A percentile compares a stretch with the other conserved stretches of the same genome.
Conservation (phyloP, 2,888 invertebrate species). For the Catonia carolina region DNA sequence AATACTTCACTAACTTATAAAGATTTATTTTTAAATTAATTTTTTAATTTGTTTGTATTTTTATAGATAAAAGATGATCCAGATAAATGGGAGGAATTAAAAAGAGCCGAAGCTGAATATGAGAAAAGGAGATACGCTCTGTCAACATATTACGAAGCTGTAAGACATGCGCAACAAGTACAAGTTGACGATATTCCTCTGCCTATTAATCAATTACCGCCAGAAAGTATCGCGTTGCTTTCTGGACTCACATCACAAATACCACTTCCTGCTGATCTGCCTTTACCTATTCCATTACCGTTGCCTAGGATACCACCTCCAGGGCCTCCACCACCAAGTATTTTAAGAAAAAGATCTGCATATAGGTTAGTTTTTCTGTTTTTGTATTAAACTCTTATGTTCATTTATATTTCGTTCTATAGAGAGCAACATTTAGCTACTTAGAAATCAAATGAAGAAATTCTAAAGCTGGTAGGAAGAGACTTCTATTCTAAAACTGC, state of each 20-base stretch:
- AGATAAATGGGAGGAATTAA: conserved; percentile 88
- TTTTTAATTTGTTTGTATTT: too few relatives aligned
- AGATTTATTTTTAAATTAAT: too few relatives aligned
- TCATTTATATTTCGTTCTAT: too few relatives aligned
- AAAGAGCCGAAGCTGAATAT: conserved; percentile 84
- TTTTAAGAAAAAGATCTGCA: conserved; percentile 66
- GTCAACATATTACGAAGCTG: conserved; percentile 90
- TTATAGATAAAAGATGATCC: conserved; percentile 93
- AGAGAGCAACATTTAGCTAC: too few relatives aligned
- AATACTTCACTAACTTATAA: too few relatives aligned
- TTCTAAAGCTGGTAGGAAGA: too few relatives aligned
- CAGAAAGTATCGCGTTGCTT: conserved; percentile 35
- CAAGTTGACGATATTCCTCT: conserved; percentile 87
- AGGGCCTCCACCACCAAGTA: conserved; percentile 54
- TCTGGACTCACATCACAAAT: conserved; percentile 46
- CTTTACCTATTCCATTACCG: conserved; percentile 18
- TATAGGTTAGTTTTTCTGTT: conserved; percentile 42
- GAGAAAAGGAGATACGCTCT: conserved; percentile 80
- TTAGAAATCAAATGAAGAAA: too few relatives aligned
- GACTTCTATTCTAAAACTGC: too few relatives aligned
- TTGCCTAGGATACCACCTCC: conserved; percentile 46
- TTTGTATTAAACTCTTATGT: not conserved
- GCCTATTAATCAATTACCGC: conserved; percentile 47
- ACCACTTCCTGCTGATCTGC: conserved; percentile 45
- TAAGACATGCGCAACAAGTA: conserved; percentile 90